Percentiles rank a stretch among this genome's conserved stretches.
These are phyloP conservation scores for Otolemur crassicaudatus DNA, from an alignment of 2,797 vertebrate species.

Conservation along the genomic window DNA sequence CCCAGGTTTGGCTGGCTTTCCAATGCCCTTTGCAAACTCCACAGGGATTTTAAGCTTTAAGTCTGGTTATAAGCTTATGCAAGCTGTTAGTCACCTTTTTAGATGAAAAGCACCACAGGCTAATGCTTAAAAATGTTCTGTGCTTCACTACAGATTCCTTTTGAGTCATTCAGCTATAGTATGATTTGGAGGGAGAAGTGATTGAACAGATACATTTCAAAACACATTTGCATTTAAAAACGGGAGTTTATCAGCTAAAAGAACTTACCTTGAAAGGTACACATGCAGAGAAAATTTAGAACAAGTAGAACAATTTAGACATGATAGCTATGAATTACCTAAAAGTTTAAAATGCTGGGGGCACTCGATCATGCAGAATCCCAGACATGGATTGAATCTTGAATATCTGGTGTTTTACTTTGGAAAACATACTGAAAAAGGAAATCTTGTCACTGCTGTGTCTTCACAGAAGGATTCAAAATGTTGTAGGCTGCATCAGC, in stretches of 20 bases:
- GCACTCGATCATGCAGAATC: neutral
- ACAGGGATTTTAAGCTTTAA: constrained; percentile 70
- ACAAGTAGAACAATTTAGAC: constrained; percentile 67
- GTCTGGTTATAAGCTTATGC: constrained; percentile 77
- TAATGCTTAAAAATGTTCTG: constrained; percentile 65
- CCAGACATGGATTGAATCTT: constrained; percentile 42
- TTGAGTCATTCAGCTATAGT: constrained; percentile 67
- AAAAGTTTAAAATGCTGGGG: constrained; percentile 43
- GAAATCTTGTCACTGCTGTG: neutral
- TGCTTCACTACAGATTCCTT: constrained; percentile 50
- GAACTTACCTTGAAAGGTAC: constrained; percentile 72
- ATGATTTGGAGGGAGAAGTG: constrained; percentile 71
- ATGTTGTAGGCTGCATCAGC: neutral
- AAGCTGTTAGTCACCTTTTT: constrained; percentile 78
- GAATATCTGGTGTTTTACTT: constrained; percentile 39
- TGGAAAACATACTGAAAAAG: neutral
- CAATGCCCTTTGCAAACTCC: constrained; percentile 69
- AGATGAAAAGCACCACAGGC: constrained; percentile 77
- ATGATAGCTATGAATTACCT: constrained; percentile 58
- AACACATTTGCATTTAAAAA: constrained; percentile 78
- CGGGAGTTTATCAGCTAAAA: constrained; percentile 62
- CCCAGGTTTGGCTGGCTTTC: constrained; percentile 60
- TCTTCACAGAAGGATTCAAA: neutral
- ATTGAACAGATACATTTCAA: constrained; percentile 75
- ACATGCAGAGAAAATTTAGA: constrained; percentile 70